phyloP scores from a whole-genome alignment of 1,140 invertebrate genomes.

The Zaprionus vittiger region DNA sequence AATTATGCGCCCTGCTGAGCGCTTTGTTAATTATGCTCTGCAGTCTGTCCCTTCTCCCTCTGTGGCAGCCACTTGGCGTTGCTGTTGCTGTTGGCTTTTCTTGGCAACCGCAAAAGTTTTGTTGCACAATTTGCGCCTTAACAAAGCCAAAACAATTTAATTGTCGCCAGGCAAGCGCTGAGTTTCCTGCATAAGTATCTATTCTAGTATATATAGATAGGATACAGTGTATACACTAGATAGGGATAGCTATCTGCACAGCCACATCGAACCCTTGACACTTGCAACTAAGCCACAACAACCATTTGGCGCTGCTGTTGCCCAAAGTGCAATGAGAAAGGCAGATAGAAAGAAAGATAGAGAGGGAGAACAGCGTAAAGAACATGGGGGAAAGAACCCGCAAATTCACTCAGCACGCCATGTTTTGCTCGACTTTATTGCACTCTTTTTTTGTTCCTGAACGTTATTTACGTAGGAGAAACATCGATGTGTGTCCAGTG shows the following conservation, averaged over 20 bases:
- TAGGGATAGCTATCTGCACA: conserved; percentile 24
- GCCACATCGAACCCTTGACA: conserved; percentile 39
- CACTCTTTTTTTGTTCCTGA: conserved; percentile 12
- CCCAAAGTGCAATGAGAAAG: conserved; percentile 19
- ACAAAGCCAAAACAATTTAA: conserved; percentile 83
- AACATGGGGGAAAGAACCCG: conserved; percentile 21
- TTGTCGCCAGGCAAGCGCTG: conserved; percentile 55
- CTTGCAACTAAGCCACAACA: conserved; percentile 27
- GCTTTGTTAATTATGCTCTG: conserved; percentile 77
- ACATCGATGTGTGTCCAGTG: conserved; percentile 46
- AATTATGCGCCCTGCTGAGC: conserved; percentile 79
- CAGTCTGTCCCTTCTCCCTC: background rate
- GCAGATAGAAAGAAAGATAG: background rate
- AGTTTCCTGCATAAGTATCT: conserved; percentile 3
- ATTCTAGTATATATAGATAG: background rate
- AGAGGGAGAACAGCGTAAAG: background rate
- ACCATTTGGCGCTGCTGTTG: conserved; percentile 16
- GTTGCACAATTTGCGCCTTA: conserved; percentile 80
- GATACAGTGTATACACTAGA: conserved; percentile 2
- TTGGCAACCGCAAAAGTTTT: conserved; percentile 76
- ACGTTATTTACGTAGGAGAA: conserved; percentile 37
- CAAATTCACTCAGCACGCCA: conserved; percentile 52
- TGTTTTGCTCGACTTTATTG: conserved; percentile 28
- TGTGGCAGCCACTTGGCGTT: conserved; percentile 37
- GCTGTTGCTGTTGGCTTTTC: conserved; percentile 32